These are phyloP conservation scores for Strigamia transsilvanica DNA, from an alignment of 2,888 invertebrate species.

Conservation along the genomic window DNA sequence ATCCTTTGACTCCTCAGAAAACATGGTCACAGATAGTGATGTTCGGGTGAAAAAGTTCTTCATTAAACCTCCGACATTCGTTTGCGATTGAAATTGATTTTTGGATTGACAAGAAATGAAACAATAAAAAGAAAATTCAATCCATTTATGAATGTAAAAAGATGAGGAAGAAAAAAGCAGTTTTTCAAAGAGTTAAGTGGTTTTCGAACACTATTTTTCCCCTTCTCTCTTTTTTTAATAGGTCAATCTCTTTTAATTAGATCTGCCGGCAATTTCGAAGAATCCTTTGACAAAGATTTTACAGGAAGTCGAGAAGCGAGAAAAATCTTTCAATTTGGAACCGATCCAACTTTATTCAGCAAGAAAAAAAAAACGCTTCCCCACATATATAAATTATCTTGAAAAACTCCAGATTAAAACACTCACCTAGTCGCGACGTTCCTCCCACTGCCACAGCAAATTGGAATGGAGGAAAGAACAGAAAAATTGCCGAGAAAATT, in stretches of 20 bases:
- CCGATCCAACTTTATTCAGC: constrained; percentile 29
- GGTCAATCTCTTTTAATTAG: constrained; percentile 36
- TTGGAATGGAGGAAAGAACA: background rate
- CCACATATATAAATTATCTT: constrained; percentile 24
- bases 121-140: background rate
- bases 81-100: constrained; percentile 4
- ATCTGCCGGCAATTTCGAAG: constrained; percentile 38
- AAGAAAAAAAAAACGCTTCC: background rate
- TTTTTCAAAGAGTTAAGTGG: constrained; percentile 20
- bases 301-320: constrained; percentile 38
- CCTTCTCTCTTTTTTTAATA: constrained; percentile 22
- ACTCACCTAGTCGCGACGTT: constrained; percentile 3
- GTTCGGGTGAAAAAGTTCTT: too few relatives aligned
- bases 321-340: constrained; percentile 43
- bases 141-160: constrained; percentile 5
- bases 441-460: constrained; percentile 16
- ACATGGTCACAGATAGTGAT: background rate
- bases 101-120: background rate
- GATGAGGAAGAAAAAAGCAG: background rate
- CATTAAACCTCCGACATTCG: background rate
- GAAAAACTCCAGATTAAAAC: constrained; percentile 40
- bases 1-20: constrained; percentile 23
- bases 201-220: constrained; percentile 16
- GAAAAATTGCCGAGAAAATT: constrained; percentile 17
- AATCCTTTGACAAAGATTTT: constrained; percentile 37